A percentile compares a stretch with the other conserved stretches of the same genome.
Conservation (phyloP, 2,113 vertebrate species). For the Tetrax tetrax region DNA sequence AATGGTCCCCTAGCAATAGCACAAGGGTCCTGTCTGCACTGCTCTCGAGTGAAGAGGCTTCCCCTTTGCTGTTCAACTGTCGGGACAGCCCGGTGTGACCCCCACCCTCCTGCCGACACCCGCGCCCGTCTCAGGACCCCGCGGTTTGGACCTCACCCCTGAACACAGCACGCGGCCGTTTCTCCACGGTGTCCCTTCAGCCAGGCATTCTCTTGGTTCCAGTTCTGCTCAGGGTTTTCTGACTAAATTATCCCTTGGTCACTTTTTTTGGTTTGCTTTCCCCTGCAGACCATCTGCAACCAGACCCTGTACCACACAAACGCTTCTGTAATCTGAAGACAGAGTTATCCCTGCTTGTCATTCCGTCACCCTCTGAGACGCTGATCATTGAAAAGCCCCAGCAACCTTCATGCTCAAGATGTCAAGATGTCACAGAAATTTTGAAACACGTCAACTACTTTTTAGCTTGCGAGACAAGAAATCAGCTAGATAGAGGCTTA, state of each 20-base stretch:
- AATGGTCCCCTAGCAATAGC: not conserved
- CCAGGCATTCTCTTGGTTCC: not conserved
- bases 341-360: not conserved
- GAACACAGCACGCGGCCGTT: accelerated
- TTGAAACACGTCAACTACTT: not conserved
- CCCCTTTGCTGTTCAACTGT: accelerated
- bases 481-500: not conserved
- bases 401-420: not conserved
- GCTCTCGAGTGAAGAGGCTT: not conserved
- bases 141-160: not conserved
- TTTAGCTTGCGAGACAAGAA: not conserved
- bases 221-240: not conserved
- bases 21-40: accelerated
- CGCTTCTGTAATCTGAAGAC: not conserved
- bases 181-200: accelerated
- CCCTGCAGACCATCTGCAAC: not conserved
- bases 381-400: accelerated
- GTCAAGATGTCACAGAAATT: not conserved
- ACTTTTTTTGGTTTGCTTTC: not conserved
- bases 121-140: not conserved
- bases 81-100: accelerated
- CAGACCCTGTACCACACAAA: not conserved
- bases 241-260: not conserved
- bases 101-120: not conserved
- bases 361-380: not conserved